Evolutionary conservation across 2,797 vertebrate species (phyloP).

Genomic region (Lutjanus campechanus): DNA sequence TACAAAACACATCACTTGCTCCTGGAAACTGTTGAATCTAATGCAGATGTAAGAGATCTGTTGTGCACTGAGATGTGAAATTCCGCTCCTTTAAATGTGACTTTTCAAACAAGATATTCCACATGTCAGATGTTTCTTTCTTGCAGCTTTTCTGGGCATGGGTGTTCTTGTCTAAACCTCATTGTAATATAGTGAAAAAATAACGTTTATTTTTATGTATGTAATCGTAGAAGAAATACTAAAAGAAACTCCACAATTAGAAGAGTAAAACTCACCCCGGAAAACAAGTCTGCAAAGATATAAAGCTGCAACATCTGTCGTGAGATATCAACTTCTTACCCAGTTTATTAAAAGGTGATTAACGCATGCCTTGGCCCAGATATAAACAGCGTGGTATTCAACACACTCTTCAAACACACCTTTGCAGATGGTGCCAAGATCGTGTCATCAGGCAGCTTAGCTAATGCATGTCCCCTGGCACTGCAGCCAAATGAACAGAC

Average conservation of each 20-base stretch:
- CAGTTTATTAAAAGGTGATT: slow-evolving; percentile 66
- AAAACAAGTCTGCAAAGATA: slow-evolving; percentile 21
- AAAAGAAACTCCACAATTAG: slow-evolving; percentile 39
- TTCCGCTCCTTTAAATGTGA: slow-evolving; percentile 5
- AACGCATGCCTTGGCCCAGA: slow-evolving; percentile 56
- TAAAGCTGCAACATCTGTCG: slow-evolving; percentile 58
- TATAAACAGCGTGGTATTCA: slow-evolving; percentile 49
- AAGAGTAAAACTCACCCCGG: slow-evolving; percentile 14
- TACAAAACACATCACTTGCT: slow-evolving; percentile 4
- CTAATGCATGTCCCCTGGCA: slow-evolving; percentile 67
- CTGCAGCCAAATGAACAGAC: slow-evolving; percentile 61
- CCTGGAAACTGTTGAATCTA: slow-evolving; percentile 14
- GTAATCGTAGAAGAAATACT: slow-evolving; percentile 4
- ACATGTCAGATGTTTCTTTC: slow-evolving; percentile 31
- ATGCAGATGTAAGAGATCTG: slow-evolving; percentile 11
- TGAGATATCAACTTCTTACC: slow-evolving; percentile 49
- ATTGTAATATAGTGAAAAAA: slow-evolving; percentile 5
- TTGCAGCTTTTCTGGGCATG: slow-evolving; percentile 1
- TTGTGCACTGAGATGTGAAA: slow-evolving; percentile 11
- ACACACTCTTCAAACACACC: slow-evolving; percentile 67
- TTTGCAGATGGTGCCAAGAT: slow-evolving; percentile 74
- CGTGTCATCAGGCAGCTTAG: slow-evolving; percentile 71
- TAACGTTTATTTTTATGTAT: slow-evolving; percentile 11
- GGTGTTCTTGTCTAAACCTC: slow-evolving; percentile 1
- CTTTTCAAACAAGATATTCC: slow-evolving; percentile 22